Base-by-base conservation (phyloP, 2,888 invertebrate genomes). In the Geotrupes spiniger region DNA sequence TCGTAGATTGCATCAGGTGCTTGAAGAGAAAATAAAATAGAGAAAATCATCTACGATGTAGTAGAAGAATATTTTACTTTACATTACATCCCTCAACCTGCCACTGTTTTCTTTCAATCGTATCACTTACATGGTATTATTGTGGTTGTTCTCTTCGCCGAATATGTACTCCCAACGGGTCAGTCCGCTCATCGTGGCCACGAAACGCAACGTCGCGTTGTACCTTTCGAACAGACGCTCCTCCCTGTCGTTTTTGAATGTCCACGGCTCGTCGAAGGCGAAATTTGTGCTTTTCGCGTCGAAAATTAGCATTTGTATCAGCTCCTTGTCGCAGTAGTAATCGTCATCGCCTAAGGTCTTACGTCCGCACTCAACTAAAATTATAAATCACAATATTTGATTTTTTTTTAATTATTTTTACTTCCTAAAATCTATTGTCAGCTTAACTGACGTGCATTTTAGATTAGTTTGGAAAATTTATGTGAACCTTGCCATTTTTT, bases 181-280 rank as follows among this genome's bases (percentile, higher is more conserved):
- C 1, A 94, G 73, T 0, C 94, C 94, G 64, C 92, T 92, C 70
- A 92, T 88, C 0, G 94, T 93, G 0, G 92, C 88, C 15, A 92
- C 85, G 68, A 91, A 93, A 36, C 91, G 78, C 11, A 91, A 73
- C 31, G 84, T 84, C 2, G 87, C 87, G 54, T 87, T 85, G 63
- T 89, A 92, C 33, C 74, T 72, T 42, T 77, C 70, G 2, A 88
- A 83, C 9, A 89, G 64, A 3, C 76, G 68, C 53, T 72, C 65
- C 45, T 84, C 81, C 2, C 53, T 52, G 11, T 74, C 70, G 0
- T 74, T 66, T 79, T 6, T 58, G 61, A 55, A 65, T 51, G 56
- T 60, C 67, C 68, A 70, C 16, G 62, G 58, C 33, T 64, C 63
- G 42, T 66, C 60, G 58, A 77, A 81, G 27, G 76, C 76, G 5